Percentiles rank a stretch among this genome's conserved stretches.
Conservation (phyloP, 2,797 vertebrate species). For the Semotilus atromaculatus region DNA sequence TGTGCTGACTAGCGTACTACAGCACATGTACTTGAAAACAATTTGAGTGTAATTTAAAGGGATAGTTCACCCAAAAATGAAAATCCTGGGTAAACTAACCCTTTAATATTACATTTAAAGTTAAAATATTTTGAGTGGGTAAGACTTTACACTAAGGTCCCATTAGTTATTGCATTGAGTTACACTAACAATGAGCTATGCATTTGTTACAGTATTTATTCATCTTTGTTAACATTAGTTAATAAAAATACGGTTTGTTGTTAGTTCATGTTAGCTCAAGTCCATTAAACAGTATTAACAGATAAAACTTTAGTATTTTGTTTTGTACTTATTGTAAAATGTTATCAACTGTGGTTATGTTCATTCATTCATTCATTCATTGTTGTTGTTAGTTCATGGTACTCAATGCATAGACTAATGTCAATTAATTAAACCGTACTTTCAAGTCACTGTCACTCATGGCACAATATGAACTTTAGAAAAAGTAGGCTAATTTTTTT, state of each 20-base stretch:
- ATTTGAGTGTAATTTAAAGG: background rate
- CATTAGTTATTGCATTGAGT: background rate
- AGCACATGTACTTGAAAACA: too few relatives aligned
- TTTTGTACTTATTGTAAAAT: background rate
- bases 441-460: background rate
- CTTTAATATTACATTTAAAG: background rate
- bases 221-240: too few relatives aligned
- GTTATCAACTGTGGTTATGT: background rate
- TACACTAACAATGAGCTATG: too few relatives aligned
- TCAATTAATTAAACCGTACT: background rate
- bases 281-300: too few relatives aligned
- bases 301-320: too few relatives aligned
- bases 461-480: background rate
- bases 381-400: background rate
- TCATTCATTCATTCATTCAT: background rate
- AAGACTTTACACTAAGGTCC: background rate
- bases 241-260: too few relatives aligned
- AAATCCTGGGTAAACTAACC: background rate
- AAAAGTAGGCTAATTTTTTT: too few relatives aligned
- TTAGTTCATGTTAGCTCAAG: too few relatives aligned
- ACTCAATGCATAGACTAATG: background rate
- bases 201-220: too few relatives aligned
- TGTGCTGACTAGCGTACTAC: too few relatives aligned
- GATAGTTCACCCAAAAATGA: background rate
- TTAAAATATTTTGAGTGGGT: background rate